Evolutionary conservation across 2,797 vertebrate species (phyloP).

Genomic region (Siniperca scherzeri): DNA sequence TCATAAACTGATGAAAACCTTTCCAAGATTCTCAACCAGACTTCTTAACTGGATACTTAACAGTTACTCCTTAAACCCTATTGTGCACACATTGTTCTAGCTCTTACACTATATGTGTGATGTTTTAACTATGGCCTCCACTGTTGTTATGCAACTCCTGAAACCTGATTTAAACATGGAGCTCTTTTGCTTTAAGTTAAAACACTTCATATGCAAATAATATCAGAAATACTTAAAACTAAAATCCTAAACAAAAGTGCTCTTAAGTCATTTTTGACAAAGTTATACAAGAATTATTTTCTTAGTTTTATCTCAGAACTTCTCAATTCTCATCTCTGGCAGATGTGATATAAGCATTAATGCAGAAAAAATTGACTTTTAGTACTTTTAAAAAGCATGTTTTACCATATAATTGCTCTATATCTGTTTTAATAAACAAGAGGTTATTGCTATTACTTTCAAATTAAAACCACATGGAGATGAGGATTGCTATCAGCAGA

Average conservation of each 20-base stretch:
- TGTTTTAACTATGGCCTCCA: background rate
- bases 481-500: background rate
- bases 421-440: background rate
- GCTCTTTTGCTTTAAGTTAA: background rate
- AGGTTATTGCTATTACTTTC: too few relatives aligned
- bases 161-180: background rate
- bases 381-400: background rate
- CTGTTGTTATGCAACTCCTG: background rate
- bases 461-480: too few relatives aligned
- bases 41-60: background rate
- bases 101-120: background rate
- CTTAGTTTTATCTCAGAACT: background rate
- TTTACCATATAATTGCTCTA: background rate
- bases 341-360: background rate
- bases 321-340: background rate
- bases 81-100: background rate
- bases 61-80: too few relatives aligned
- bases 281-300: background rate
- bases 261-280: background rate
- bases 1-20: background rate
- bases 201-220: background rate
- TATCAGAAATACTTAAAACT: background rate
- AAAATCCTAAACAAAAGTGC: background rate
- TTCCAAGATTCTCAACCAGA: background rate
- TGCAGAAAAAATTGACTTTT: background rate